Evolutionary conservation across 2,113 vertebrate genomes (phyloP), one percentile per base, ranked within the genome.

Genomic region (Calidris pygmaea): DNA sequence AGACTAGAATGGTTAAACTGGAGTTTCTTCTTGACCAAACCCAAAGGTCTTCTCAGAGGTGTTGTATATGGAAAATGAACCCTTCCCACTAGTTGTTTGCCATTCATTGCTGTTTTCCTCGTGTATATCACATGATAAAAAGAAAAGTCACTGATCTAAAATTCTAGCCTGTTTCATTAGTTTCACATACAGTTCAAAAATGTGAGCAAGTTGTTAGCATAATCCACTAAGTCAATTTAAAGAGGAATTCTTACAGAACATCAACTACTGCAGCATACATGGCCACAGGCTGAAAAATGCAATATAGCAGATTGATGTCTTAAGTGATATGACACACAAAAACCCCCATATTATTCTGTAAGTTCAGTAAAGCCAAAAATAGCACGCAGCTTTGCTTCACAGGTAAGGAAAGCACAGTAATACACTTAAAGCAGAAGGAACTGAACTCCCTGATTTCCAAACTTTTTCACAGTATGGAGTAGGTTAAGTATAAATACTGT

Each of bases 361-460:
- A 89, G 58, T 82, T 94, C 78, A 92, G 56, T 73, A 93, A 95
- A 91, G 67, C 78, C 47, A 93, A 94, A 95, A 95, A 65, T 4
- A 84, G 63, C 22, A 63, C 35, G 47, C 81, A 91, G 48, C 35
- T 75, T 93, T 52, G 85, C 73, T 94, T 87, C 24, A 6, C 16
- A 87, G 94, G 87, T 89, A 94, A 91, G 68, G 41, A 91, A 87
- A 75, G 34, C 65, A 87, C 23, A 82, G 35, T 79, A 93, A 45
- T n/a, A 52, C 21, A 65, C 68, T 71, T 76, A 21, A 73, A 75
- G 48, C 14, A 68, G 45, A 91, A 95, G 87, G 53, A 88, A 92
- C 20, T 87, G 63, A 94, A 60, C 18, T 86, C 87, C 90, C 65
- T 11, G 27, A 58, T 87, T 95, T 83, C 50, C 86, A 81, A 74